Percentiles rank a stretch among this genome's conserved stretches.
Evolutionary conservation across 2,888 invertebrate species (phyloP).

Genomic region (Phyllotreta cruciferae): DNA sequence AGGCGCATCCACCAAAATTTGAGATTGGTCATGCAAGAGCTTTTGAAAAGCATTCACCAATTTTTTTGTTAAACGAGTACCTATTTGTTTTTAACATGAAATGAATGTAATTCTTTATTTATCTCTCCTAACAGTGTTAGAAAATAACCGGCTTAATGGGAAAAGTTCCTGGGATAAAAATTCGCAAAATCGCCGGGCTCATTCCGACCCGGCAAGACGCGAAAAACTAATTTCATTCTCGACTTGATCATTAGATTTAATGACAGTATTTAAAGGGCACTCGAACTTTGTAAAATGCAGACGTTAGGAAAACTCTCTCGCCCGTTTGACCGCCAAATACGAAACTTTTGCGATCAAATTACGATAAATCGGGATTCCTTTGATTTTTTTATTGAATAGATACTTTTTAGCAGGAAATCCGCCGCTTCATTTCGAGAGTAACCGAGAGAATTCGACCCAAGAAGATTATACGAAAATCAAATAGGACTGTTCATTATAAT

Average conservation of each 20-base stretch:
- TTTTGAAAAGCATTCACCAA: too few relatives aligned
- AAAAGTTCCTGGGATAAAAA: neutral
- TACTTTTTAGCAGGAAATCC: neutral
- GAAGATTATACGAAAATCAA: too few relatives aligned
- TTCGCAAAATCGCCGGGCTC: neutral
- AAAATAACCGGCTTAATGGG: too few relatives aligned
- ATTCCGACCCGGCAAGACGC: neutral
- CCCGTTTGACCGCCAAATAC: neutral
- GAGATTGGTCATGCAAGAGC: too few relatives aligned
- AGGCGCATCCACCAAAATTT: too few relatives aligned
- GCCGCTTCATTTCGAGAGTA: too few relatives aligned
- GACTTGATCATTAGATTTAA: constrained; percentile 35
- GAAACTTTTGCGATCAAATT: constrained; percentile 21
- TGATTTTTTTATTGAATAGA: constrained; percentile 18
- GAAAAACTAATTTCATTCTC: constrained; percentile 25
- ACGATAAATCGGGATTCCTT: constrained; percentile 12
- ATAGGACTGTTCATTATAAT: too few relatives aligned
- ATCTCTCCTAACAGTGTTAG: too few relatives aligned
- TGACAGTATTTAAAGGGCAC: constrained; percentile 31
- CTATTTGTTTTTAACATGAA: too few relatives aligned
- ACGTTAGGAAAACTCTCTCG: constrained; percentile 16
- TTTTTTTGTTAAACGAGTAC: too few relatives aligned
- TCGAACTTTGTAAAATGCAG: constrained; percentile 20
- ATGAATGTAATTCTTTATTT: too few relatives aligned
- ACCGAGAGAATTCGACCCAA: too few relatives aligned